phyloP scores from a whole-genome alignment of 2,888 invertebrate species.

The Neelides folsomi region DNA sequence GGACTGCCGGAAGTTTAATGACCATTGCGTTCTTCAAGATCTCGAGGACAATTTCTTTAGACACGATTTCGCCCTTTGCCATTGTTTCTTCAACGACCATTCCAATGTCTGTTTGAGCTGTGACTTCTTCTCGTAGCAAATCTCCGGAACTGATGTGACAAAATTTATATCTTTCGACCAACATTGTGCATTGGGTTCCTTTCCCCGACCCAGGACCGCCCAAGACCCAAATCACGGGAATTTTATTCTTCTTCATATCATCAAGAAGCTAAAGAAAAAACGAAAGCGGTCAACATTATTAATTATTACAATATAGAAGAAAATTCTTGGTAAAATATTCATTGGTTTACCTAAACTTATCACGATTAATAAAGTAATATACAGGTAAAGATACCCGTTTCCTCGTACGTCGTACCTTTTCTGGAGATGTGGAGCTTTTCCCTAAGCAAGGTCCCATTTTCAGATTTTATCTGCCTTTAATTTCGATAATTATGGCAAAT shows the following conservation, averaged over 20 bases:
- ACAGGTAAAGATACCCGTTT: too few relatives aligned
- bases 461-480: too few relatives aligned
- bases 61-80: constrained; percentile 75
- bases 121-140: constrained; percentile 75
- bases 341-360: too few relatives aligned
- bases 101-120: constrained; percentile 74
- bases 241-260: constrained; percentile 42
- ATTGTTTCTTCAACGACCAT: constrained; percentile 70
- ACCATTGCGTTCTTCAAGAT: constrained; percentile 75
- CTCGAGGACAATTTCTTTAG: constrained; percentile 71
- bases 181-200: constrained; percentile 87
- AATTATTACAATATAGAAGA: too few relatives aligned
- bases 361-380: too few relatives aligned
- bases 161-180: constrained; percentile 83
- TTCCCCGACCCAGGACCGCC: constrained; percentile 89
- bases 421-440: too few relatives aligned
- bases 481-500: too few relatives aligned
- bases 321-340: too few relatives aligned
- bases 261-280: constrained; percentile 35
- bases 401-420: too few relatives aligned
- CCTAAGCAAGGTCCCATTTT: too few relatives aligned
- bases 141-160: constrained; percentile 90
- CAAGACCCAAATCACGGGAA: constrained; percentile 80
- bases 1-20: constrained; percentile 46
- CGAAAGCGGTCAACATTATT: background rate